A percentile compares a stretch with the other conserved stretches of the same genome.
Evolutionary conservation across 2,888 invertebrate species (phyloP).

Genomic region (Mythimna impura): DNA sequence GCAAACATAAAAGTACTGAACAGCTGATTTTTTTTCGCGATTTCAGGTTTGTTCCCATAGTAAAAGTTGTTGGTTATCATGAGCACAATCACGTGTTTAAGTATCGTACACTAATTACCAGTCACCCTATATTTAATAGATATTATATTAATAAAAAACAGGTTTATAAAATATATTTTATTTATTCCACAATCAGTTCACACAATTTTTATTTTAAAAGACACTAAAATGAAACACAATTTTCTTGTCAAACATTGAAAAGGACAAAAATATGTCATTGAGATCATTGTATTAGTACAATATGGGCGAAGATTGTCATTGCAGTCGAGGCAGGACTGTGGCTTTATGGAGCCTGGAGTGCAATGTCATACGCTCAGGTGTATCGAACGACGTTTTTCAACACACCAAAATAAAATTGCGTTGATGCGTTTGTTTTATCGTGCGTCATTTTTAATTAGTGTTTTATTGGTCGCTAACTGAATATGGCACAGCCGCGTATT

Average conservation of each 20-base stretch:
- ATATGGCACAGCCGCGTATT: not conserved
- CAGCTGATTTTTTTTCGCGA: no score
- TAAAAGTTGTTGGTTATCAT: no score
- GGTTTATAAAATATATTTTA: constrained; percentile 20
- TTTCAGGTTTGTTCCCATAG: no score
- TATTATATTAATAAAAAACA: no score
- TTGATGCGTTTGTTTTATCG: no score
- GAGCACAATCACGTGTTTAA: no score
- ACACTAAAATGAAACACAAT: not conserved
- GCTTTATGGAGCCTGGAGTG: not conserved
- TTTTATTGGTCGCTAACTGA: no score
- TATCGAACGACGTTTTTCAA: not conserved
- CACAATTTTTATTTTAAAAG: constrained; percentile 3
- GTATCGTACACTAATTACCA: no score
- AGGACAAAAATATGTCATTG: constrained; percentile 5
- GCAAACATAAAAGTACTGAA: no score
- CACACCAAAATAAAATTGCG: not conserved
- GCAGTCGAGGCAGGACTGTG: not conserved
- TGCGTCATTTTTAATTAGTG: no score
- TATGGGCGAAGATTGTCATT: not conserved
- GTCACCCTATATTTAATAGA: no score
- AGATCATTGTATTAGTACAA: constrained; percentile 15
- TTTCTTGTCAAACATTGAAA: not conserved
- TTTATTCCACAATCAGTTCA: constrained; percentile 34
- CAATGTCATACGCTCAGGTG: not conserved